Evolutionary conservation across 2,888 invertebrate genomes (phyloP).

Genomic region (Sminthurinus aureus): DNA sequence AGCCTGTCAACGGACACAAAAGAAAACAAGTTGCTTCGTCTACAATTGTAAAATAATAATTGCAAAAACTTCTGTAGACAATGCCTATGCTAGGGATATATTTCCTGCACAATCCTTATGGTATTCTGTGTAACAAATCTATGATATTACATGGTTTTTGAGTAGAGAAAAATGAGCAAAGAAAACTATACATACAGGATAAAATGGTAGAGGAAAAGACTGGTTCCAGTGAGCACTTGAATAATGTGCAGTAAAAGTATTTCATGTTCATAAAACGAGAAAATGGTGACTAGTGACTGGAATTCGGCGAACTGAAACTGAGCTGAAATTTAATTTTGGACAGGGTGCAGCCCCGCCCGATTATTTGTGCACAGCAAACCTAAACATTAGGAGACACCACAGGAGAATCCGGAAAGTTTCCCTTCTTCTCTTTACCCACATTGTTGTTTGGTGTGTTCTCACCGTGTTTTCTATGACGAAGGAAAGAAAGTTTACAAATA

Average conservation of each 20-base stretch:
- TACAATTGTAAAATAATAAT: too few species aligned
- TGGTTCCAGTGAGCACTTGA: too few species aligned
- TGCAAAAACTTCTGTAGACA: too few species aligned
- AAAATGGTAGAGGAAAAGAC: background rate
- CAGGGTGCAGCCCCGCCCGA: slow-evolving; percentile 37
- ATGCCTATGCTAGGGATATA: too few species aligned
- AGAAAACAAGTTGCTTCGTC: too few species aligned
- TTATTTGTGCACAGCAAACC: slow-evolving; percentile 34
- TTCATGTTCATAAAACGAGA: too few species aligned
- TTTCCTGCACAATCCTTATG: too few species aligned
- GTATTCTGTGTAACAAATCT: background rate
- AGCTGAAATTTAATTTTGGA: slow-evolving; percentile 2
- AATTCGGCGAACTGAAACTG: slow-evolving; percentile 11
- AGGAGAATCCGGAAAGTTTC: background rate
- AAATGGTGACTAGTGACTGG: slow-evolving; percentile 6
- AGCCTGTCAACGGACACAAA: too few species aligned
- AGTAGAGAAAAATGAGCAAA: background rate
- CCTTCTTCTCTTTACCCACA: background rate
- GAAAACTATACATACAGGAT: background rate
- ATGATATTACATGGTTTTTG: background rate
- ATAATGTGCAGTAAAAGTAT: too few species aligned
- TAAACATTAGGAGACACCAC: background rate
- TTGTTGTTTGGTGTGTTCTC: background rate
- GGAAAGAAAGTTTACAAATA: slow-evolving; percentile 49
- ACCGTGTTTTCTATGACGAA: background rate